Evolutionary conservation across 2,888 invertebrate species (phyloP).

Genomic region (Blastobasis adustella): DNA sequence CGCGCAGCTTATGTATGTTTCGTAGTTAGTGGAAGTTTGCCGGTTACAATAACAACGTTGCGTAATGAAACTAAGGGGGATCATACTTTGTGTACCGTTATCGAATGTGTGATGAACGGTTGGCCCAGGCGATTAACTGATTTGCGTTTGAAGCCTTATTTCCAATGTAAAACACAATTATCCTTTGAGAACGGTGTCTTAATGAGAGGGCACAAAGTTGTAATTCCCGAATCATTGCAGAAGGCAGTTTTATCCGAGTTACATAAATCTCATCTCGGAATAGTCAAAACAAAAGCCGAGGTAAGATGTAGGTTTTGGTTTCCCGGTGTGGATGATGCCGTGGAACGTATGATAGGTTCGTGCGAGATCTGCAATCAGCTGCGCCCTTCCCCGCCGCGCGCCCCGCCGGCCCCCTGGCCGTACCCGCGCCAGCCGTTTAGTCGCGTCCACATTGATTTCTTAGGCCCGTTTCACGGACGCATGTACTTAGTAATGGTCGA

Average conservation of each 20-base stretch:
- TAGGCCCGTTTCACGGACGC: constrained; percentile 7
- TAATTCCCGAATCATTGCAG: constrained; percentile 14
- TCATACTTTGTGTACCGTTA: constrained; percentile 4
- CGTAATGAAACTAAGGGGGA: constrained; percentile 9
- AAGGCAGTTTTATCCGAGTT: constrained; percentile 10
- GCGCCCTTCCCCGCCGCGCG: too few relatives aligned
- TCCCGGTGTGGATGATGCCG: constrained; percentile 5
- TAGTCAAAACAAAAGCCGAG: constrained; percentile 22
- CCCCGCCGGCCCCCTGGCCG: too few relatives aligned
- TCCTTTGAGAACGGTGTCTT: constrained; percentile 17
- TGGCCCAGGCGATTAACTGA: constrained; percentile 14
- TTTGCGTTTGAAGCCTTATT: constrained; percentile 10
- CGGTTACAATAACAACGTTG: constrained; percentile 10
- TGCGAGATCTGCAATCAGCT: constrained; percentile 8
- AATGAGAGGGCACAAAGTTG: constrained; percentile 20
- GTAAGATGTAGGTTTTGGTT: constrained; percentile 20
- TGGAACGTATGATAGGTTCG: constrained; percentile 10
- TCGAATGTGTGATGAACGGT: constrained; percentile 9
- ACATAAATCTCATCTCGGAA: constrained; percentile 19
- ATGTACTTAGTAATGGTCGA: constrained; percentile 9
- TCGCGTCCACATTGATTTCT: constrained; percentile 10
- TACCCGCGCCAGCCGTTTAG: too few relatives aligned
- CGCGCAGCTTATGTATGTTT: constrained; percentile 16
- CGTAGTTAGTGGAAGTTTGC: constrained; percentile 10
- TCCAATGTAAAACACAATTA: constrained; percentile 13